phyloP scores from a whole-genome alignment of 2,888 invertebrate species.

The Physocephala rufipes region DNA sequence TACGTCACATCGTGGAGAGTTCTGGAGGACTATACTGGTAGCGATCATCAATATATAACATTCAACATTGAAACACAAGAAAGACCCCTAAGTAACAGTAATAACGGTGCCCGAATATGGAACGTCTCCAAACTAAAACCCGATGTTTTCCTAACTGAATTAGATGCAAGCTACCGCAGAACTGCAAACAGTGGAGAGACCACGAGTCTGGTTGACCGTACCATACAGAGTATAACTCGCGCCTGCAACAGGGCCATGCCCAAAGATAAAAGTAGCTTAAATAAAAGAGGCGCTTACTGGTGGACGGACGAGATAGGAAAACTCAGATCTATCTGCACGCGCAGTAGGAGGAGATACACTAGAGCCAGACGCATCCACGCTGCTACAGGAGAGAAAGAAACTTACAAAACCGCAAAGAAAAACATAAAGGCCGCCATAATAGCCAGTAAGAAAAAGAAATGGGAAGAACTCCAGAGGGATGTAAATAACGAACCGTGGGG shows the following conservation, averaged over 20 bases:
- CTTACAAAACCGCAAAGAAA: not conserved
- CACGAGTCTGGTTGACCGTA: not conserved
- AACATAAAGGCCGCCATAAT: not conserved
- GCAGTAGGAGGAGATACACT: not conserved
- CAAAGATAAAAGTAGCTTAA: not conserved
- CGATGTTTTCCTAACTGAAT: not conserved
- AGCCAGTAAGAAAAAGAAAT: not conserved
- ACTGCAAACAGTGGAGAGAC: not conserved
- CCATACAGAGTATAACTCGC: not conserved
- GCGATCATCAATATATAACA: conserved; percentile 25
- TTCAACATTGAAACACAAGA: not conserved
- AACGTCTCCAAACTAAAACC: not conserved
- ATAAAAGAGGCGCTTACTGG: not conserved
- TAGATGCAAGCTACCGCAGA: not conserved
- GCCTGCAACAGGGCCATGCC: not conserved
- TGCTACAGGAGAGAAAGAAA: not conserved
- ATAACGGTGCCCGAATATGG: not conserved
- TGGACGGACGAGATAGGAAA: not conserved
- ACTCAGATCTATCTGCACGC: not conserved
- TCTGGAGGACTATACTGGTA: conserved; percentile 34
- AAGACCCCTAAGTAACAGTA: not conserved
- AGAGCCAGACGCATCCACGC: not conserved
- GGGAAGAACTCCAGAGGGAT: not conserved
- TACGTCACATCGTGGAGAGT: conserved; percentile 32
- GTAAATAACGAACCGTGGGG: not conserved